Base-by-base conservation (phyloP, 1,140 invertebrate genomes). In the Himalopsyche phryganea region DNA sequence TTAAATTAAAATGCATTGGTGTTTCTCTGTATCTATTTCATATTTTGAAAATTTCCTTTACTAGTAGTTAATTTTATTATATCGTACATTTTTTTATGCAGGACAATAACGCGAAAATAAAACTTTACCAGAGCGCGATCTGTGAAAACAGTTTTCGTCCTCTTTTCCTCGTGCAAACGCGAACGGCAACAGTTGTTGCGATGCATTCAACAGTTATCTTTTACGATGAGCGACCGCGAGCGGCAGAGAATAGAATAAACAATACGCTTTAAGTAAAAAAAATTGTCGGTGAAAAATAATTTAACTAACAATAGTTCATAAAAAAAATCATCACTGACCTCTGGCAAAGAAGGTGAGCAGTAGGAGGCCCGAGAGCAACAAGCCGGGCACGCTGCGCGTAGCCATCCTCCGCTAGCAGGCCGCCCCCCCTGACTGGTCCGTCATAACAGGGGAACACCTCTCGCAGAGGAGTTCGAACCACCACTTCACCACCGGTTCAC, bases 341-440 rank as follows among this genome's bases (percentile, higher is more conserved):
- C 50, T 53, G 35, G 60, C 18, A 13, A 40, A 36, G 48, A 42
- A 40, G 35, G 51, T 11, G 18, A 61, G 49, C 20, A 63, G 61
- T 38, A 57, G 50, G 35, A 56, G 45, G 14, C 32, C 32, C 45
- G 33, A 33, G 33, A 56, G 46, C 53, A 56, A 10, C 42, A 32
- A 20, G 49, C 41, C 56, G 41, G 42, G 36, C 55, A 54, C 41
- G 40, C 44, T 23, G 32, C 54, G 50, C 36, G 50, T 45, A 44
- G 61, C 56, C 60, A 61, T 61, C 53, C 48, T 52, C 50, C 50
- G 58, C 58, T 52, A 60, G 50, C 57, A 41, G 44, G 50, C 50
- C 50, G 23, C 32, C 71, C 74, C 73, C 72, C 53, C 53, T 15
- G 53, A 56, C 53, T 56, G 45, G 45, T 56, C 53, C 53, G 53